These are phyloP conservation scores for Microchrysa polita DNA, from an alignment of 2,888 invertebrate species.

Conservation along the genomic window DNA sequence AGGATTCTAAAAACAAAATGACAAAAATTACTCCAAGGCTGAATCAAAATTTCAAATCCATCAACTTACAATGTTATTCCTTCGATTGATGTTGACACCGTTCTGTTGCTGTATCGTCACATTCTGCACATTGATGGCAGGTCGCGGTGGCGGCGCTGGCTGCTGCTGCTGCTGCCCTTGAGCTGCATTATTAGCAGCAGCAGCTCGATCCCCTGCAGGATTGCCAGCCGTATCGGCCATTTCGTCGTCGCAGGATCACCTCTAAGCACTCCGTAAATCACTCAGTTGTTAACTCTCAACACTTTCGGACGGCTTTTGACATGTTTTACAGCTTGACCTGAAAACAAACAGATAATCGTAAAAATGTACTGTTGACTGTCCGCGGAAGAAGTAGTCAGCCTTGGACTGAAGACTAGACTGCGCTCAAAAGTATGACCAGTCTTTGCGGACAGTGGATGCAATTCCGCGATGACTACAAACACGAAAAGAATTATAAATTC, in stretches of 20 bases:
- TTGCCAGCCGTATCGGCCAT: constrained; percentile 24
- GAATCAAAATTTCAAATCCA: neutral
- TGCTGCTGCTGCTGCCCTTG: neutral
- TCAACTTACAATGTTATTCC: constrained; percentile 33
- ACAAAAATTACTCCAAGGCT: neutral
- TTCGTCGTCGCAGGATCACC: neutral
- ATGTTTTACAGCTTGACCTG: constrained; percentile 30
- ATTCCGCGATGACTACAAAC: constrained; percentile 4
- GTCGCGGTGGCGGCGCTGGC: constrained; percentile 13
- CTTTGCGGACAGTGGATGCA: neutral
- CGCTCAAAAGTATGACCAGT: constrained; percentile 19
- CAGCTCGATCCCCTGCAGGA: constrained; percentile 11
- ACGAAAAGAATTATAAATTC: constrained; percentile 13
- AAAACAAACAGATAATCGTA: constrained; percentile 15
- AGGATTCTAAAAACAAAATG: constrained; percentile 69
- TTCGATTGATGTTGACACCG: constrained; percentile 39
- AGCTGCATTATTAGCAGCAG: neutral
- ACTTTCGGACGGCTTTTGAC: constrained; percentile 9
- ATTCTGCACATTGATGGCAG: constrained; percentile 42
- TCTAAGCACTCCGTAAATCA: neutral
- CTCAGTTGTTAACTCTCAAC: neutral
- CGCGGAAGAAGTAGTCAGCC: constrained; percentile 17
- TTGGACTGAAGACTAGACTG: constrained; percentile 27
- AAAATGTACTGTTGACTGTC: constrained; percentile 3
- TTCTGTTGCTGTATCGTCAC: constrained; percentile 29